A percentile compares a stretch with the other conserved stretches of the same genome.
Conservation (phyloP, 2,797 vertebrate genomes). For the Melanotaenia trifasciata region DNA sequence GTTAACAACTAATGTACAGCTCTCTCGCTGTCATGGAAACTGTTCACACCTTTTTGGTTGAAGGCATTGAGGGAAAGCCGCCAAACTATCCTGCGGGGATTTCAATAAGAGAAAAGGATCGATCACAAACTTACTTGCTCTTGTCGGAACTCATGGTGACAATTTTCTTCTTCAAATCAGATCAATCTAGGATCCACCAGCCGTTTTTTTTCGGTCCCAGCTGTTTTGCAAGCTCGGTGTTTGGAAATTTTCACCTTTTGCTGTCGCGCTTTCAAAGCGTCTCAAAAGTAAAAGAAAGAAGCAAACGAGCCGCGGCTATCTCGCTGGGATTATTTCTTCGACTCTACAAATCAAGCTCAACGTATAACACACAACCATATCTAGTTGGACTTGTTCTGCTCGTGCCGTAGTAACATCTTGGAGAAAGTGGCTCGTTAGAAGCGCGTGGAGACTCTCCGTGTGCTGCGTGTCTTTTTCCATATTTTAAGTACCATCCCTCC, state of each 20-base stretch:
- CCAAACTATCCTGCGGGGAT: background rate
- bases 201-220: background rate
- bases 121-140: slow-evolving; percentile 82
- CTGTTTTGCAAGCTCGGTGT: background rate
- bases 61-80: background rate
- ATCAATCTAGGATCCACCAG: slow-evolving; percentile 14
- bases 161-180: slow-evolving; percentile 5
- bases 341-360: slow-evolving; percentile 29
- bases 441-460: slow-evolving; percentile 39
- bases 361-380: slow-evolving; percentile 23
- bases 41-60: rapidly evolving
- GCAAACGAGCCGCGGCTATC: slow-evolving; percentile 21
- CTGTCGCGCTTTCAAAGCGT: slow-evolving; percentile 10
- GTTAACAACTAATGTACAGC: background rate
- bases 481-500: slow-evolving; percentile 85
- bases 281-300: background rate
- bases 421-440: slow-evolving; percentile 3
- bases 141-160: slow-evolving; percentile 81
- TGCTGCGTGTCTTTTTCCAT: slow-evolving; percentile 78
- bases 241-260: slow-evolving; percentile 12
- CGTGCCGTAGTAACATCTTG: slow-evolving; percentile 36
- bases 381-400: slow-evolving; percentile 7
- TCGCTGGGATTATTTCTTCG: slow-evolving; percentile 45
- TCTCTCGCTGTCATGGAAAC: slow-evolving; percentile 15
- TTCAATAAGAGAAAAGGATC: background rate